Conservation (phyloP, 2,797 vertebrate species). For the Crenichthys baileyi region DNA sequence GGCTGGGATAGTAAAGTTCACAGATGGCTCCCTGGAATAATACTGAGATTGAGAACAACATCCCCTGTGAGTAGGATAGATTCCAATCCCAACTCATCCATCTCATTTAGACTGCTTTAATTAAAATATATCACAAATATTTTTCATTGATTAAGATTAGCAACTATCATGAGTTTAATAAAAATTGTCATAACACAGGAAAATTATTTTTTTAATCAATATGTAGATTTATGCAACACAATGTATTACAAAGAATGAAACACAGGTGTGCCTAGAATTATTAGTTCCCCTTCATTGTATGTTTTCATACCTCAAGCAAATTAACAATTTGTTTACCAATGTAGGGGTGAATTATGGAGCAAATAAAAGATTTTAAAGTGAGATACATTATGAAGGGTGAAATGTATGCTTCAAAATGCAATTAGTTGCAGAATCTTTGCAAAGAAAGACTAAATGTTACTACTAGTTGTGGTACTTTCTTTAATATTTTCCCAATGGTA, state of each 20-base stretch:
- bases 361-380: neutral
- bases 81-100: conserved; percentile 36
- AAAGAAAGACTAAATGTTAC: too few relatives aligned
- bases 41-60: conserved; percentile 50
- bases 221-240: conserved; percentile 24
- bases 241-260: neutral
- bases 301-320: neutral
- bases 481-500: too few relatives aligned
- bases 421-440: too few relatives aligned
- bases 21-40: conserved; percentile 46
- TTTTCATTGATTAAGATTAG: conserved; percentile 49
- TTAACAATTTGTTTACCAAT: neutral
- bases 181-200: conserved; percentile 16
- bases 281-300: neutral
- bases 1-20: conserved; percentile 42
- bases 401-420: too few relatives aligned
- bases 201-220: conserved; percentile 14
- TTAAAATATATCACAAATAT: conserved; percentile 46
- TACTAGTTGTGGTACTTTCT: too few relatives aligned
- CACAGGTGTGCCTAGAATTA: neutral
- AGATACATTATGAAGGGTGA: too few relatives aligned
- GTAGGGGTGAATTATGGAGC: neutral
- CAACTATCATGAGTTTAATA: conserved; percentile 8
- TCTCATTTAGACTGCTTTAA: conserved; percentile 56
- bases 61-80: conserved; percentile 26